These are phyloP conservation scores for Choreutis nemorana DNA, from an alignment of 2,888 invertebrate species.

Conservation along the genomic window DNA sequence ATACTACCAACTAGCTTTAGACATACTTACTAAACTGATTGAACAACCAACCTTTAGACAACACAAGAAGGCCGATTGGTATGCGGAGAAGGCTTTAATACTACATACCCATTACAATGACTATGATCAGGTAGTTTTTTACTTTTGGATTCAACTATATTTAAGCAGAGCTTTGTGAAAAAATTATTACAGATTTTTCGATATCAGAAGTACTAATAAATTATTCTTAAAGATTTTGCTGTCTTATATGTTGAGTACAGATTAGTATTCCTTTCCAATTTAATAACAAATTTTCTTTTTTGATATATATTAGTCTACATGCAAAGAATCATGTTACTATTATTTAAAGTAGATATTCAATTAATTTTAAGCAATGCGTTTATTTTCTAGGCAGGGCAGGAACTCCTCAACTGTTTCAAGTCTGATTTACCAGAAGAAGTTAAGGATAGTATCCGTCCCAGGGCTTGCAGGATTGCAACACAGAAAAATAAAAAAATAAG, in stretches of 20 bases:
- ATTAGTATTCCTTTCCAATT: too few species aligned
- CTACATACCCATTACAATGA: slow-evolving; percentile 41
- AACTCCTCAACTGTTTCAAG: slow-evolving; percentile 46
- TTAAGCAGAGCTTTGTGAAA: too few species aligned
- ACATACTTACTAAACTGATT: slow-evolving; percentile 58
- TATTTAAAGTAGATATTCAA: too few species aligned
- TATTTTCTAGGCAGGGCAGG: slow-evolving; percentile 44
- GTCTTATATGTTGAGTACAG: too few species aligned
- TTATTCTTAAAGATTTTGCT: too few species aligned
- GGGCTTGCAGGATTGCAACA: slow-evolving; percentile 34
- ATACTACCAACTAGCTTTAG: slow-evolving; percentile 42
- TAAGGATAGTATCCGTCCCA: slow-evolving; percentile 35
- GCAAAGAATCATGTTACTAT: too few species aligned
- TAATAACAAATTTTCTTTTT: too few species aligned
- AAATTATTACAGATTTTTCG: too few species aligned
- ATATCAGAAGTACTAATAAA: too few species aligned
- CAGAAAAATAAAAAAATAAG: slow-evolving; percentile 28
- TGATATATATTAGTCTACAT: too few species aligned
- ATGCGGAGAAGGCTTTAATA: slow-evolving; percentile 69
- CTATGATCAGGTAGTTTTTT: slow-evolving; percentile 28
- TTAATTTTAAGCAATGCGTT: not conserved
- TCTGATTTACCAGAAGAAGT: slow-evolving; percentile 26
- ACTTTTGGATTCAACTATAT: too few species aligned
- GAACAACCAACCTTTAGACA: slow-evolving; percentile 48
- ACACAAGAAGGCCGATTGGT: slow-evolving; percentile 60